Conservation (phyloP, 1,140 invertebrate species). For the Schlechtendalia chinensis region DNA sequence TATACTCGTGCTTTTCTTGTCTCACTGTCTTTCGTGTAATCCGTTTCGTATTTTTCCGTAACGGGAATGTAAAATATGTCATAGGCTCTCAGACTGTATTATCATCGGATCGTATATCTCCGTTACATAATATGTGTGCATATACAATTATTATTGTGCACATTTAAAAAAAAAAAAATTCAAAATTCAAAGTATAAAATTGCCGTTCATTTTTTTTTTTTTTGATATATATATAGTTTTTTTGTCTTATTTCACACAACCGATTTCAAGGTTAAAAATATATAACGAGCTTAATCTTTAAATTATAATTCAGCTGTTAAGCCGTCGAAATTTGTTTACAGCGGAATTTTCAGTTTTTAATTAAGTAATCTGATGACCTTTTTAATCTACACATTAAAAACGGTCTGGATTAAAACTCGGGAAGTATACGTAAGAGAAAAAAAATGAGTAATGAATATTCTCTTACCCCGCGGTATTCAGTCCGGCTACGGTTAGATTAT, state of each 20-base stretch:
- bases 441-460: too few species aligned
- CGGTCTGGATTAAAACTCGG: neutral
- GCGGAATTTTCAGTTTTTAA: neutral
- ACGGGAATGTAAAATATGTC: neutral
- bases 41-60: slow-evolving; percentile 2
- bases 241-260: too few species aligned
- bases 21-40: neutral
- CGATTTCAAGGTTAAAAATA: too few species aligned
- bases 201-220: too few species aligned
- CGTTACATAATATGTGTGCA: neutral
- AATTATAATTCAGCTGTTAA: too few species aligned
- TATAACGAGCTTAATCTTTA: too few species aligned
- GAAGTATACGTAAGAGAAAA: too few species aligned
- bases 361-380: neutral
- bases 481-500: too few species aligned
- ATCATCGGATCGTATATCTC: neutral
- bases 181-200: neutral
- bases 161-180: neutral
- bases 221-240: too few species aligned
- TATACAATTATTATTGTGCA: slow-evolving; percentile 17
- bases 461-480: too few species aligned
- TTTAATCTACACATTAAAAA: neutral
- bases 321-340: too few species aligned
- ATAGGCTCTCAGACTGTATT: neutral
- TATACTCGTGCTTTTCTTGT: too few species aligned